Evolutionary conservation across 2,888 invertebrate species (phyloP), one percentile per base, ranked within the genome.

Genomic region (Lithophane socia): DNA sequence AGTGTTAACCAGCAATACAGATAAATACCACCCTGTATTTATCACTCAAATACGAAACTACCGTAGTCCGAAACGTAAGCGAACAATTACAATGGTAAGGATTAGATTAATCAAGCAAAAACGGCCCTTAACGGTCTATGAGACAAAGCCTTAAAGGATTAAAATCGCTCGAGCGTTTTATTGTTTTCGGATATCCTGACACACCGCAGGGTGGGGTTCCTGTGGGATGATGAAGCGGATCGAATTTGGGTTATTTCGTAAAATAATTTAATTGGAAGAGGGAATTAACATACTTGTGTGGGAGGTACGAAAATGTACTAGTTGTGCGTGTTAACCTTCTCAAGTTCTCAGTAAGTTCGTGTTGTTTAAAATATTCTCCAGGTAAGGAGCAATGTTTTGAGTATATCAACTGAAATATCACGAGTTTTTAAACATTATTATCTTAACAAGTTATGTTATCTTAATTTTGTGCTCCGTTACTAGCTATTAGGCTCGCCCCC

Each of bases 31-130:
- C 0, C n/a, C 63, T 18, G 42, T 73, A 77, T 75, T 37, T 37
- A 86, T 86, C 77, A 70, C 64, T 84, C 77, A 82, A 83, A 82
- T 81, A 73, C 79, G 65, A 58, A 84, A 82, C 71, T 80, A 73
- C 82, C 58, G 67, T 73, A 83, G 77, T 79, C 74, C 75, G 73
- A 83, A 82, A 82, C 78, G 82, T 83, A 92, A 88, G 87, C 88
- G 91, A 91, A 91, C 93, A 92, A 93, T 92, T 93, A 92, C 91
- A 90, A 91, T 90, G 90, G 90, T 90, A 90, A 89, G 91, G 92
- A 93, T 93, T 92, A 94, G 92, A 93, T 93, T 93, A 94, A 94
- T 94, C 92, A 94, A 93, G 92, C 94, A 93, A 94, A 93, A 94
- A 93, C 92, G 89, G 86, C 91, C 92, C 91, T 92, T 92, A 92